These are phyloP conservation scores for Patiria pectinifera DNA, from an alignment of 53 echinoderm and acorn worm species.

Conservation along the genomic window DNA sequence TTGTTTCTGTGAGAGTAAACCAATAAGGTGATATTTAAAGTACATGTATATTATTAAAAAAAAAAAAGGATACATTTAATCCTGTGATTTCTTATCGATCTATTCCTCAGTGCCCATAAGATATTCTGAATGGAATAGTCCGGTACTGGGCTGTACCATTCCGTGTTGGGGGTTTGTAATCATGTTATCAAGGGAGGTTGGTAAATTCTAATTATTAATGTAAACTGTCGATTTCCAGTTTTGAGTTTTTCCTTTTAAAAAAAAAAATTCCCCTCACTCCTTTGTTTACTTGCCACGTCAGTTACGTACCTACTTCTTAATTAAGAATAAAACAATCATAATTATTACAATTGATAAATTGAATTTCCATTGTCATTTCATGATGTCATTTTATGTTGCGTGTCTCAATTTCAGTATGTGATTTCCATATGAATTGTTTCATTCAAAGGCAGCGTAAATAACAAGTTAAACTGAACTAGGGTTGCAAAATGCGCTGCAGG, in stretches of 20 bases:
- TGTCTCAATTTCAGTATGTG: no score
- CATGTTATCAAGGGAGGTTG: constrained; percentile 35
- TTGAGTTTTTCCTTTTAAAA: neutral
- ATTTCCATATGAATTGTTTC: no score
- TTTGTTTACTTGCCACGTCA: constrained; percentile 61
- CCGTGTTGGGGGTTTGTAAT: constrained; percentile 49
- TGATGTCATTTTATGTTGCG: neutral
- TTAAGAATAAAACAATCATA: constrained; percentile 52
- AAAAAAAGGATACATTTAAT: constrained; percentile 10
- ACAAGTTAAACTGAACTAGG: no score
- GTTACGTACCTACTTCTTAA: constrained; percentile 62
- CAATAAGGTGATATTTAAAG: constrained; percentile 37
- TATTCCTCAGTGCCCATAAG: constrained; percentile 54
- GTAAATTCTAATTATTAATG: neutral
- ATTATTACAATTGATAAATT: constrained; percentile 43
- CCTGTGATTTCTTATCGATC: constrained; percentile 50
- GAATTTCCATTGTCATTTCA: neutral
- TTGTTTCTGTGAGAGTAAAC: constrained; percentile 58
- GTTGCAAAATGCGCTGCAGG: no score
- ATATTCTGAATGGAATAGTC: constrained; percentile 44
- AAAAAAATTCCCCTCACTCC: neutral
- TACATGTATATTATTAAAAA: neutral
- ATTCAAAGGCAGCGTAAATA: neutral
- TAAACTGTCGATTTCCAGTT: neutral
- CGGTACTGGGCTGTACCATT: constrained; percentile 45